Evolutionary conservation across 2,797 vertebrate species (phyloP), one percentile per base, ranked within the genome.

Genomic region (Microctenopoma steveboyesi): DNA sequence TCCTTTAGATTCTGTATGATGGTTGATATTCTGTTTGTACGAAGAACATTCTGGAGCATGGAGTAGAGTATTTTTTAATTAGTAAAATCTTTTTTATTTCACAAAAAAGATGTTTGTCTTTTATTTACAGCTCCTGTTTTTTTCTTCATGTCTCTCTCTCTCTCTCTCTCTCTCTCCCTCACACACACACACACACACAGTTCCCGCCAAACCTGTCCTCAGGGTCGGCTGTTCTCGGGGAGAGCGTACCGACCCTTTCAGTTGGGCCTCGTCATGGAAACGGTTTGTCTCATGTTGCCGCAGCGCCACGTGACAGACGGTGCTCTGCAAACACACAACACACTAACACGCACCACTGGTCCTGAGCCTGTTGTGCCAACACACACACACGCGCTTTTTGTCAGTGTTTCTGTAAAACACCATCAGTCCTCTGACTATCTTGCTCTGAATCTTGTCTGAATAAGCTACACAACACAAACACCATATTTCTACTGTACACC

Each of bases 201-300:
- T 67, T 72, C 67, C 69, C 61, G 68, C 69, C 72, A 70, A 69
- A 69, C 53, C 45, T 37, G 56, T 56, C 57, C 49, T 64, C 58
- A 28, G 51, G 60, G 50, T 46, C 12, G 3, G 27, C 15, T 5
- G 1, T 59, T 60, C 53, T 50, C 13, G 12, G 7, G 8, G 30
- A 69, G 50, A 58, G 45, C 22, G 5, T 63, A 28, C 22, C 30
- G 33, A 58, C 46, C 58, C 49, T 65, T 82, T 80, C 62, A 69
- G 47, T 56, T 37, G 51, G 52, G 25, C 22, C 45, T 72, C 52
- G 1, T 71, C 56, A 84, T 78, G 76, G 84, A 78, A 78, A 80
- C 79, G 7, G 22, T 53, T 68, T 40, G 57, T 80, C 64, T 84
- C 71, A 71, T 68, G 76, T 80, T 78, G 65, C 81, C 27, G 28